Percentiles rank a stretch among this genome's conserved stretches.
Evolutionary conservation across 2,797 vertebrate genomes (phyloP).

Genomic region (Ara ararauna): DNA sequence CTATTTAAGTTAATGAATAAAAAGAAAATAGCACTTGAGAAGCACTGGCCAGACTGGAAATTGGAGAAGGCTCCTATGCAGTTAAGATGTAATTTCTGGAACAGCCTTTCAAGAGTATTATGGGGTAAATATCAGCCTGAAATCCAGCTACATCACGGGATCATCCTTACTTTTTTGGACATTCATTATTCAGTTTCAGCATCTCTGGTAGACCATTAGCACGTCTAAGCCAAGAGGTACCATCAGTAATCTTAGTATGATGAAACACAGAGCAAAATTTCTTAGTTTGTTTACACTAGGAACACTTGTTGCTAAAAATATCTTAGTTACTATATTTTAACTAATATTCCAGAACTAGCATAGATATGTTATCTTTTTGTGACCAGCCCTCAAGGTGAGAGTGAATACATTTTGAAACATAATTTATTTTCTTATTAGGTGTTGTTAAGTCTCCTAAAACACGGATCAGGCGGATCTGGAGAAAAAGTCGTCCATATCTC

Average conservation of each 20-base stretch:
- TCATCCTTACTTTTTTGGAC: not conserved
- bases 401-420: slow-evolving; percentile 1
- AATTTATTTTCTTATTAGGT: slow-evolving; percentile 7
- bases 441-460: not conserved
- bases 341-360: slow-evolving; percentile 3
- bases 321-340: slow-evolving; percentile 47
- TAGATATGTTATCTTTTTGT: slow-evolving; percentile 2
- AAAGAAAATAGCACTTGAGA: not conserved
- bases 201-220: not conserved
- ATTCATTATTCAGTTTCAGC: not conserved
- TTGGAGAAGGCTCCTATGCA: not conserved
- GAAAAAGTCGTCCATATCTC: not conserved
- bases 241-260: not conserved
- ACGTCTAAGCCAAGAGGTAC: not conserved
- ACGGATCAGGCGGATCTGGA: not conserved
- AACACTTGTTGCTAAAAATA: slow-evolving; percentile 42
- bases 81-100: not conserved
- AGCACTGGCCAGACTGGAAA: not conserved
- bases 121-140: not conserved
- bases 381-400: not conserved
- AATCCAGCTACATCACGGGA: not conserved
- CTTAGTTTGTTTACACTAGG: slow-evolving; percentile 18
- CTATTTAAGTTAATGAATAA: not conserved
- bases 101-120: not conserved
- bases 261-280: slow-evolving; percentile 49